Base-by-base conservation (phyloP, 1,140 invertebrate species). In the Drosophila mojavensis region DNA sequence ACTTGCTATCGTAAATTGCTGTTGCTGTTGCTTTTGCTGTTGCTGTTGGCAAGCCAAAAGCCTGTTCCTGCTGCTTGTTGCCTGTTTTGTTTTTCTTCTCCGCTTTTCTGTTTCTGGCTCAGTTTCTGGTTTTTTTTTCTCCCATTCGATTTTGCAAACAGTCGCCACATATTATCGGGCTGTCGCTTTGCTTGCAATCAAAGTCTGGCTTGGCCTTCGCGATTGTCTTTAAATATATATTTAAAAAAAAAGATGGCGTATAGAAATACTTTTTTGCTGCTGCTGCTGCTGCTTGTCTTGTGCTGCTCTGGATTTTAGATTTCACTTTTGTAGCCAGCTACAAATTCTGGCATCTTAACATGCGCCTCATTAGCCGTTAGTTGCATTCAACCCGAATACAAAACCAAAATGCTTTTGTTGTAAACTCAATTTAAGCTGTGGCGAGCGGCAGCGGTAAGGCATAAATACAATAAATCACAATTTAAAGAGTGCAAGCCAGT, bases 401-500 rank as follows among this genome's bases (percentile, higher is more conserved):
- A 33, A 76, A 33, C 39, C 45, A 28, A 61, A 65, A 58, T 28
- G 30, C 59, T 50, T 48, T 58, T 64, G 59, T 71, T 66, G 81
- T 59, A 70, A 73, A 80, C 68, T 75, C 55, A 76, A 73, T 72
- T 70, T 80, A 54, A 45, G 36, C 50, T 56, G 51, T 28, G 24
- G 62, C 30, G 59, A 54, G 36, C 3, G 15, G 47, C 50, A 51
- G 43, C 43, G 33, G 47, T 51, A 54, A 64, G 58, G 56, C 53
- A 60, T 70, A 78, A 88, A 64, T 76, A 73, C 62, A 68, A 89
- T 89, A 88, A 88, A 84, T 89, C 84, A 89, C 74, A 88, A 81
- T 82, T 84, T 89, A 89, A 78, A 55, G 64, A 62, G 62, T 59
- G 63, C 41, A 64, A 79, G 51, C 66, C 64, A 53, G 61, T 30